phyloP scores from a whole-genome alignment of 2,888 invertebrate species.

The Melanophora roralis region DNA sequence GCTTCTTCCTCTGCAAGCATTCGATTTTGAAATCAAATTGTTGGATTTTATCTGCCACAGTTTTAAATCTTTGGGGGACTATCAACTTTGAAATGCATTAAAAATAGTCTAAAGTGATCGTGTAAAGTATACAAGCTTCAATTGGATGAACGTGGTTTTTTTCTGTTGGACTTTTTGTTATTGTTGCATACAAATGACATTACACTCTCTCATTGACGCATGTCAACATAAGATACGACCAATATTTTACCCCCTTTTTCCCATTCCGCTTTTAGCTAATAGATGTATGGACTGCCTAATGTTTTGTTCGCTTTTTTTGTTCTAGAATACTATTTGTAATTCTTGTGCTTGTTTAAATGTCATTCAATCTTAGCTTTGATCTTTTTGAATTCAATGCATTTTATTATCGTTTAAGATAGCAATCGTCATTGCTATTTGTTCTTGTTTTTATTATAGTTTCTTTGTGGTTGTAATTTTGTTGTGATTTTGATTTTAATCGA shows the following conservation, averaged over 20 bases:
- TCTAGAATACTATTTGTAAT: constrained; percentile 35
- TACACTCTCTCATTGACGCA: constrained; percentile 64
- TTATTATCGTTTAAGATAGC: constrained; percentile 63
- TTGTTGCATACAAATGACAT: constrained; percentile 76
- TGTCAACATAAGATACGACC: constrained; percentile 56
- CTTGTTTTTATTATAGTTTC: background rate
- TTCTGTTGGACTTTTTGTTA: constrained; percentile 65
- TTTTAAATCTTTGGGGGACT: constrained; percentile 50
- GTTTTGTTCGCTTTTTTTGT: background rate
- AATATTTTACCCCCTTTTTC: background rate
- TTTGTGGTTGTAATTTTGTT: constrained; percentile 12
- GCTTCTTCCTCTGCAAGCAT: background rate
- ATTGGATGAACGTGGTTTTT: constrained; percentile 57
- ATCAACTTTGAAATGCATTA: constrained; percentile 40
- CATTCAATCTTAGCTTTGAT: constrained; percentile 61
- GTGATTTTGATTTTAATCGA: constrained; percentile 57
- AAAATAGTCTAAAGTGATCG: constrained; percentile 59
- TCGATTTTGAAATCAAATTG: background rate
- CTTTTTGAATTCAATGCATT: constrained; percentile 62
- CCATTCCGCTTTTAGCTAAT: too few relatives aligned
- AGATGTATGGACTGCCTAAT: background rate
- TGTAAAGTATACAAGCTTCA: constrained; percentile 40
- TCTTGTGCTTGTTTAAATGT: constrained; percentile 60
- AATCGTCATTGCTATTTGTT: constrained; percentile 38
- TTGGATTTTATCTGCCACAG: too few relatives aligned